Base-by-base conservation (phyloP, 2,888 invertebrate species). In the Eilema caniola region DNA sequence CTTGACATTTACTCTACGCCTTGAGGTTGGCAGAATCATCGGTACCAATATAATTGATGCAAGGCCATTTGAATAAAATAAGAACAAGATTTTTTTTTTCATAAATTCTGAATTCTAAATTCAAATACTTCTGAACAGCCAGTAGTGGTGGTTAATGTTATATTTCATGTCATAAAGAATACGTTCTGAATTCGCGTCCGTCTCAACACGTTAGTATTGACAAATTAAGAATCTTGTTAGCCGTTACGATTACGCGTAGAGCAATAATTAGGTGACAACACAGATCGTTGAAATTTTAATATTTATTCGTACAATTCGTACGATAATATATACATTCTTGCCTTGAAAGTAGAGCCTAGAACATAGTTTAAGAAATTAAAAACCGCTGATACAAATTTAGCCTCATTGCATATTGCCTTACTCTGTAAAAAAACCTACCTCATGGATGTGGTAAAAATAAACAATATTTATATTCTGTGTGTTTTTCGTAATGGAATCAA, bases 181-280 rank as follows among this genome's bases (percentile, higher is more conserved):
- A 7, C 62, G 68, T 81, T 78, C 73, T 81, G 81, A 76, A 78
- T 78, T 67, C 78, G 65, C 53, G 79, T 68, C 75, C 68, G 69
- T 66, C 0, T 56, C 25, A 64, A 23, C 62, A 62, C 62, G 67
- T 33, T 60, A 72, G 28, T 69, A 66, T 70, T 67, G 57, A 71
- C 66, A 71, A 73, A 66, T 64, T 75, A 77, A 72, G 80, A 70
- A 79, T 82, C 76, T 82, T 83, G 12, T 62, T 81, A 77, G 77
- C 79, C 77, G 63, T 74, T 72, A 67, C 28, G 2, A 63, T 23
- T 77, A 72, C 66, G 81, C 77, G 47, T 83, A 72, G 75, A 79
- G 72, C 59, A 62, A 77, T 24, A 2, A 65, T 66, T 57, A 66
- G 62, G 16, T 25, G 63, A 10, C 62, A 71, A 79, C 65, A 75